Evolutionary conservation across 2,888 invertebrate genomes (phyloP).

Genomic region (Dexiosoma caninum): DNA sequence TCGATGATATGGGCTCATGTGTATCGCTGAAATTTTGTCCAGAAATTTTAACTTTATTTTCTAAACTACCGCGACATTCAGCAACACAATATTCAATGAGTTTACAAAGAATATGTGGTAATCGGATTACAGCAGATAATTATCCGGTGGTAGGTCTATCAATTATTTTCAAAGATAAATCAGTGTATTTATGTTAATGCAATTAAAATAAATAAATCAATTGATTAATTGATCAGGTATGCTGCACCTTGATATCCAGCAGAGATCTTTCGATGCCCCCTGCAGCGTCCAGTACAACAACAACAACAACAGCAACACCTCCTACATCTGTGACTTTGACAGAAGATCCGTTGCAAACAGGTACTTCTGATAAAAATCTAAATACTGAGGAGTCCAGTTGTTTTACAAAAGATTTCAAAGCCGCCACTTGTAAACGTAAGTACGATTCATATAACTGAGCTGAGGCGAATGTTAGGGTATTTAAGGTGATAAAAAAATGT

Average conservation of each 20-base stretch:
- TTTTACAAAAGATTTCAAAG: constrained; percentile 51
- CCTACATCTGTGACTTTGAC: constrained; percentile 37
- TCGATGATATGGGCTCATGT: constrained; percentile 68
- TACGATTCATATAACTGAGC: no score
- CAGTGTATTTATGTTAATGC: no score
- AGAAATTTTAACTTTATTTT: constrained; percentile 67
- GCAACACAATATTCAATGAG: constrained; percentile 67
- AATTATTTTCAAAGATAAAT: no score
- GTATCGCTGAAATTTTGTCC: constrained; percentile 68
- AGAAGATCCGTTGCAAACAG: not conserved
- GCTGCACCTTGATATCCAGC: constrained; percentile 45
- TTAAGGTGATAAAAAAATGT: not conserved
- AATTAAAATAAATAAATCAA: not conserved
- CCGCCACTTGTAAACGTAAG: constrained; percentile 62
- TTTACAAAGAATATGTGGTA: constrained; percentile 68
- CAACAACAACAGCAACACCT: constrained; percentile 22
- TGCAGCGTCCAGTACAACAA: not conserved
- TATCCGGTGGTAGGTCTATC: constrained; percentile 70
- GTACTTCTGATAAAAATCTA: not conserved
- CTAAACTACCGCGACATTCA: constrained; percentile 62
- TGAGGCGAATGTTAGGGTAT: not conserved
- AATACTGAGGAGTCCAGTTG: constrained; percentile 13
- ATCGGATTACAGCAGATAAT: constrained; percentile 65
- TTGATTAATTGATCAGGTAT: constrained; percentile 50
- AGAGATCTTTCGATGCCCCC: constrained; percentile 7